These are phyloP conservation scores for Bufotes viridis DNA, from an alignment of 2,797 vertebrate species.

Conservation along the genomic window DNA sequence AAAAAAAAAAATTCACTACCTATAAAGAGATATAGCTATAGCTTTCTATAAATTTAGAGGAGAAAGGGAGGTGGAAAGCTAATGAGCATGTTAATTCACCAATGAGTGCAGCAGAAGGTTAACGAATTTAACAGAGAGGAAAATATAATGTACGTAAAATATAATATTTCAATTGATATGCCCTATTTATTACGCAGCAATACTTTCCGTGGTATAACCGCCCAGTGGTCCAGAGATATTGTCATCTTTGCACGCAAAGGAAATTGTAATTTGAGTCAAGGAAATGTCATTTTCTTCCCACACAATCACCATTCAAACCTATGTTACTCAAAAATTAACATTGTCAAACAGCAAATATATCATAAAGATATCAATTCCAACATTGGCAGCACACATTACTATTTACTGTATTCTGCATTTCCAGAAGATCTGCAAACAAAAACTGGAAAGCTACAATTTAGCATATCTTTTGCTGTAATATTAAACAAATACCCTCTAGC, in stretches of 20 bases:
- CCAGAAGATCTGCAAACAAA: background rate
- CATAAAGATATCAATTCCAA: background rate
- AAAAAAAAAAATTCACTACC: too few species aligned
- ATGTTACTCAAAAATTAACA: background rate
- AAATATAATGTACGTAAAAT: too few species aligned
- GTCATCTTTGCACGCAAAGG: background rate
- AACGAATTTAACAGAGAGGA: too few species aligned
- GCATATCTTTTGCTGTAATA: background rate
- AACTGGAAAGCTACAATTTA: background rate
- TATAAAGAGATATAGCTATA: too few species aligned
- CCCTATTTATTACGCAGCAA: too few species aligned
- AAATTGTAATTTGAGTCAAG: background rate
- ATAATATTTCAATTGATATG: too few species aligned
- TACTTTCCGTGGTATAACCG: background rate
- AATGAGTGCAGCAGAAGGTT: too few species aligned
- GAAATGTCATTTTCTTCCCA: background rate
- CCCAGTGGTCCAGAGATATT: background rate
- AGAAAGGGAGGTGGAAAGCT: too few species aligned
- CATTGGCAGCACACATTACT: background rate
- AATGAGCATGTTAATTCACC: too few species aligned
- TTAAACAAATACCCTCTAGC: slow-evolving; percentile 27
- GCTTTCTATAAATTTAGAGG: too few species aligned
- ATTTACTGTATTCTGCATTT: background rate
- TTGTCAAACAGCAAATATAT: slow-evolving; percentile 20
- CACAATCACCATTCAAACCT: background rate